A percentile compares a stretch with the other conserved stretches of the same genome.
Conservation (phyloP, 2,113 vertebrate genomes). For the Ceyx margarethae region DNA sequence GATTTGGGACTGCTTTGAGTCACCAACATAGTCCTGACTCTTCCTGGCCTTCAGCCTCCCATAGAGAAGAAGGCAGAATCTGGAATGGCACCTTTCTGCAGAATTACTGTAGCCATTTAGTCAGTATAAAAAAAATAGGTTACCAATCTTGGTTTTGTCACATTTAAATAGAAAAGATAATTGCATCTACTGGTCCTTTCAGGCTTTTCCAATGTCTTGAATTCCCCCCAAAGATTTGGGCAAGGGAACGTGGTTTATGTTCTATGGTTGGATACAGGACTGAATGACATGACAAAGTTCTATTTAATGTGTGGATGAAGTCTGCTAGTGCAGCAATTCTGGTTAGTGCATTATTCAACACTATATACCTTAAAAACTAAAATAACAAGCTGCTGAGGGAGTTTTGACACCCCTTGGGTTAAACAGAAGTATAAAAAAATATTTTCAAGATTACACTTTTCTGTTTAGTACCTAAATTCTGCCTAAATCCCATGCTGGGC, state of each 20-base stretch:
- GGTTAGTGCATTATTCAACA: slow-evolving; percentile 13
- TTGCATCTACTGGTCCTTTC: background rate
- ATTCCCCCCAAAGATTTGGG: background rate
- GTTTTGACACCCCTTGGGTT: background rate
- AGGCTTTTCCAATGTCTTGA: background rate
- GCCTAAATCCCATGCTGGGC: background rate
- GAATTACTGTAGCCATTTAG: background rate
- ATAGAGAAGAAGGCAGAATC: background rate
- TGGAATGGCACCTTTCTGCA: background rate
- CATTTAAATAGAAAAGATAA: background rate
- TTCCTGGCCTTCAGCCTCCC: background rate
- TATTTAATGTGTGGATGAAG: background rate
- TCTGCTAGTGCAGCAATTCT: background rate
- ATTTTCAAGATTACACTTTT: background rate
- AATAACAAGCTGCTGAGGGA: slow-evolving; percentile 20
- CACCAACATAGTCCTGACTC: background rate
- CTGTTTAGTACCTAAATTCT: slow-evolving; percentile 8
- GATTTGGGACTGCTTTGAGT: background rate
- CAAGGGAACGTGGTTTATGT: background rate
- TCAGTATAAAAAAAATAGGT: background rate
- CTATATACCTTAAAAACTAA: background rate
- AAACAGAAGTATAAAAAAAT: background rate
- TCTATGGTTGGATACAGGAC: background rate
- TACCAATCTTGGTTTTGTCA: background rate
- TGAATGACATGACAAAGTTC: background rate